These are phyloP conservation scores for Quadriops clusia DNA, from an alignment of 2,888 invertebrate species.

Conservation along the genomic window DNA sequence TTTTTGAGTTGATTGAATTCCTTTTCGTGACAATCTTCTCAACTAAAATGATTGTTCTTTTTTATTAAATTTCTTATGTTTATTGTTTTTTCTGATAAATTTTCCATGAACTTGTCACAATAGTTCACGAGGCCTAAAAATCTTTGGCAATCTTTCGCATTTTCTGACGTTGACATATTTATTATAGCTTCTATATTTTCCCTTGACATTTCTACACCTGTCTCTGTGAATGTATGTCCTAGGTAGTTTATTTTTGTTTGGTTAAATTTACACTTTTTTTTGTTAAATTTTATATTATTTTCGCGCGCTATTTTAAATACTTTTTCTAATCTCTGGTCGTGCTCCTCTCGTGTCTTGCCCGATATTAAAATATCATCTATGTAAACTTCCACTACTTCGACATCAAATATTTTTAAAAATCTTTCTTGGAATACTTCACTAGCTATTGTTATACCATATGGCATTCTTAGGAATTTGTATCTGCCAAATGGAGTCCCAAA, in stretches of 20 bases:
- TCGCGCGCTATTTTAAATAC: slow-evolving; percentile 9
- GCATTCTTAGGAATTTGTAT: slow-evolving; percentile 11
- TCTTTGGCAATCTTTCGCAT: slow-evolving; percentile 9
- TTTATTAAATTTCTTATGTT: slow-evolving; percentile 7
- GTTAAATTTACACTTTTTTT: slow-evolving; percentile 13
- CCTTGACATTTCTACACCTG: slow-evolving; percentile 1
- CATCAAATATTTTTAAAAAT: slow-evolving; percentile 10
- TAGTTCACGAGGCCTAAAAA: slow-evolving; percentile 8
- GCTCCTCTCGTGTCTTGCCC: slow-evolving; percentile 9
- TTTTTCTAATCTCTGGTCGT: slow-evolving; percentile 8
- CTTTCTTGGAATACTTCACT: slow-evolving; percentile 12
- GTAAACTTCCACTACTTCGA: slow-evolving; percentile 10
- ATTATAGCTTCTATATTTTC: slow-evolving; percentile 4
- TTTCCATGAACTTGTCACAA: slow-evolving; percentile 5
- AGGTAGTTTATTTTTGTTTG: slow-evolving; percentile 7
- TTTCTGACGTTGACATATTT: slow-evolving; percentile 3
- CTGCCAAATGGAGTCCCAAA: slow-evolving; percentile 19
- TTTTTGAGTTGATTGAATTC: too few relatives aligned
- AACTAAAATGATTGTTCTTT: slow-evolving; percentile 4
- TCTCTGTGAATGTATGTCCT: slow-evolving; percentile 6
- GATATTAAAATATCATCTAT: slow-evolving; percentile 13
- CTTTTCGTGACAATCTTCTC: too few relatives aligned
- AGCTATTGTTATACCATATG: slow-evolving; percentile 9
- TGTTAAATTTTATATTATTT: slow-evolving; percentile 12
- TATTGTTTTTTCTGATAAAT: slow-evolving; percentile 7